These are phyloP conservation scores for Solea senegalensis DNA, from an alignment of 2,113 vertebrate genomes.

Conservation along the genomic window DNA sequence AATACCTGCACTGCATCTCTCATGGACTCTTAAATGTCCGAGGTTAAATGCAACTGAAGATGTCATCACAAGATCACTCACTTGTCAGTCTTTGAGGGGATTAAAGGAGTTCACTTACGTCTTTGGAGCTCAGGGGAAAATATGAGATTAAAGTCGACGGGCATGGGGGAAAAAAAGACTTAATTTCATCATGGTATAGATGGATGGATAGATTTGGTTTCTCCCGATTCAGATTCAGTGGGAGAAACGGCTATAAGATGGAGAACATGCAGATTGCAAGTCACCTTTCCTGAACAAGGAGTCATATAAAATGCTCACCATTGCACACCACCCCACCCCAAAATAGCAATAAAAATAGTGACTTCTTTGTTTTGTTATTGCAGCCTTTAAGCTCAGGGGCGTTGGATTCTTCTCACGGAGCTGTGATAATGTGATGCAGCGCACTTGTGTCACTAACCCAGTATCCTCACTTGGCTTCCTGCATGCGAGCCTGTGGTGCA, in stretches of 20 bases:
- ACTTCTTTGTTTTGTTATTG: too few species aligned
- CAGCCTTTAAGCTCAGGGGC: too few species aligned
- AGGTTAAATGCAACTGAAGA: slow-evolving; percentile 9
- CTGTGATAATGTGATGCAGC: slow-evolving; percentile 16
- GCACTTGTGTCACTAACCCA: slow-evolving; percentile 18
- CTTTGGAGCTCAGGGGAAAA: background rate
- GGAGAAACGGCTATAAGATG: background rate
- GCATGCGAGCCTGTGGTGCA: slow-evolving; percentile 13
- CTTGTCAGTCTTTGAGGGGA: slow-evolving; percentile 12
- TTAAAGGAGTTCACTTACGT: background rate
- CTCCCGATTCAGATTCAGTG: background rate
- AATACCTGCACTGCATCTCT: slow-evolving; percentile 25
- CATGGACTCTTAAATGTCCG: background rate
- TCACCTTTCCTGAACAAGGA: too few species aligned
- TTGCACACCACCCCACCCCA: too few species aligned
- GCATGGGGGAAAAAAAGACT: too few species aligned
- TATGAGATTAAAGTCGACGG: background rate
- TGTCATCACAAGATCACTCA: slow-evolving; percentile 4
- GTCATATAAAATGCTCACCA: too few species aligned
- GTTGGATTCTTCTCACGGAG: background rate
- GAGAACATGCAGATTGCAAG: too few species aligned
- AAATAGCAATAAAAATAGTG: background rate
- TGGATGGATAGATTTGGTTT: background rate
- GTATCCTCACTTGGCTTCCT: slow-evolving; percentile 7
- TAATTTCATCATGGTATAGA: too few species aligned